Evolutionary conservation across 2,888 invertebrate genomes (phyloP).

Genomic region (Cephus sareptanus): DNA sequence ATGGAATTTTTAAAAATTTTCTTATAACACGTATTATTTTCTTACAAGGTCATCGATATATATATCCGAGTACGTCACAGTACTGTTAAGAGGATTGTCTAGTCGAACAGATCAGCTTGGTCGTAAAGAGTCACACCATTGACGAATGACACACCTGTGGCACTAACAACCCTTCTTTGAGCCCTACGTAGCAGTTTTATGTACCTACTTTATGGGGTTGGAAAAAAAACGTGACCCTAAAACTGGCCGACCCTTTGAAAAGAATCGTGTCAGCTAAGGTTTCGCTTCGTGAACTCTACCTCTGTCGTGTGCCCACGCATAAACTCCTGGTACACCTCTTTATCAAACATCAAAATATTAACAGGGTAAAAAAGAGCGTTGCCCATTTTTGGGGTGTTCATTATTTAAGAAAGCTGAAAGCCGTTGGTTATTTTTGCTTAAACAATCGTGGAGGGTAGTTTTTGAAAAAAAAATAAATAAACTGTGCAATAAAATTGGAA

Average conservation of each 20-base stretch:
- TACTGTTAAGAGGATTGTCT: too few species aligned
- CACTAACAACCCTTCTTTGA: conserved; percentile 13
- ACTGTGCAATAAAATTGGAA: not conserved
- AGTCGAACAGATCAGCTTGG: not conserved
- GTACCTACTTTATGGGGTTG: not conserved
- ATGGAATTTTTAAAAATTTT: not conserved
- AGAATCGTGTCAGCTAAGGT: not conserved
- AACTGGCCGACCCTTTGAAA: not conserved
- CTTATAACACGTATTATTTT: not conserved
- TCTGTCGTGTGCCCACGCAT: not conserved
- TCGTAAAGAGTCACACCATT: not conserved
- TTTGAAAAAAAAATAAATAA: not conserved
- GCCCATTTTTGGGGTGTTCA: not conserved
- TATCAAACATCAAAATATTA: not conserved
- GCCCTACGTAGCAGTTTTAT: not conserved
- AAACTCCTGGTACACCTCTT: not conserved
- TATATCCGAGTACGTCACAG: not conserved
- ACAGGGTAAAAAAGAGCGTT: not conserved
- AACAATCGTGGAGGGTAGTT: not conserved
- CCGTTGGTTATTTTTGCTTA: not conserved
- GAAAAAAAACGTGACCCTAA: not conserved
- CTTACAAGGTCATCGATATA: not conserved
- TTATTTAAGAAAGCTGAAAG: not conserved
- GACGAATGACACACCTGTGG: conserved; percentile 37
- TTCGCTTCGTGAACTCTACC: not conserved